phyloP scores from a whole-genome alignment of 2,113 vertebrate genomes.

The Microtus ochrogaster region DNA sequence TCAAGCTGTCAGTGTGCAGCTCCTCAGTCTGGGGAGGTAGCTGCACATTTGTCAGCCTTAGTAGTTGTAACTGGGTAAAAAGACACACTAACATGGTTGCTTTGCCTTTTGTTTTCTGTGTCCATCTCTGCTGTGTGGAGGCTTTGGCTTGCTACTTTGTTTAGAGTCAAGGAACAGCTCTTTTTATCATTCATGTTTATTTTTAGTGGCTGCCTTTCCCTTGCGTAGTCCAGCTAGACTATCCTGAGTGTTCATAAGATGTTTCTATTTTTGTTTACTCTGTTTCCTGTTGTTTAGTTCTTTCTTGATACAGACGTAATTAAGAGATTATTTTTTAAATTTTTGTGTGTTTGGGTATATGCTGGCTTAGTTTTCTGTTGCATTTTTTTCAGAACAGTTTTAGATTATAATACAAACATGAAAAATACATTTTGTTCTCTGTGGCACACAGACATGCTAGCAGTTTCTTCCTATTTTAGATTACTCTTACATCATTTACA shows the following conservation, averaged over 20 bases:
- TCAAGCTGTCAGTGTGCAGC: background rate
- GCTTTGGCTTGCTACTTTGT: constrained; percentile 27
- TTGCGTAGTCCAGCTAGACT: background rate
- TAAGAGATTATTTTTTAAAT: background rate
- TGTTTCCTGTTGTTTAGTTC: constrained; percentile 54
- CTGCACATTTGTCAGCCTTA: background rate
- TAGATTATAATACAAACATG: background rate
- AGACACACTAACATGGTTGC: background rate
- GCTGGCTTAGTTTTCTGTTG: background rate
- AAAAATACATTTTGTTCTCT: background rate
- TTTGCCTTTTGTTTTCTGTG: background rate
- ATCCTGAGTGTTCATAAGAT: background rate
- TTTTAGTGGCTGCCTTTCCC: constrained; percentile 25
- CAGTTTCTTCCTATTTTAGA: constrained; percentile 7
- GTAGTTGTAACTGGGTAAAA: background rate
- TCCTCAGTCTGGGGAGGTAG: background rate
- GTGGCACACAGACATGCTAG: background rate
- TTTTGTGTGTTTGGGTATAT: background rate
- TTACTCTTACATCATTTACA: background rate
- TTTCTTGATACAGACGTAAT: background rate
- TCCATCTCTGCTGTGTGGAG: background rate
- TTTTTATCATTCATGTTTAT: constrained; percentile 55
- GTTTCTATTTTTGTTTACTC: constrained; percentile 59
- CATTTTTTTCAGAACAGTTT: background rate
- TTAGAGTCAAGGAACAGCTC: background rate